phyloP scores from a whole-genome alignment of 2,888 invertebrate species.

The Pammene aurita region DNA sequence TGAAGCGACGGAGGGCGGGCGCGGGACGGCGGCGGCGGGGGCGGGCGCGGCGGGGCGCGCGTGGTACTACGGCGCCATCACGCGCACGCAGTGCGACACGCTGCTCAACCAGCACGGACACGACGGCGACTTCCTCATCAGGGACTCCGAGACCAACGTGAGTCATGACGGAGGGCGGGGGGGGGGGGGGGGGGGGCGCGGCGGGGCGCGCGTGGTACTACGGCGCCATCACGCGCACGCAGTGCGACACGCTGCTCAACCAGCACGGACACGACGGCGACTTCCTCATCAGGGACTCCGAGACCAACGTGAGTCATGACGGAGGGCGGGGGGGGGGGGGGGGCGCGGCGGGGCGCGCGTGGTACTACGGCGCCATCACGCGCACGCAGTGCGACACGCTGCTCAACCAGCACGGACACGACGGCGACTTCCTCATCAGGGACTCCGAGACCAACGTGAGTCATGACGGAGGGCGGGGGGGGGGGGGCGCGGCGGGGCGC shows the following conservation, averaged over 20 bases:
- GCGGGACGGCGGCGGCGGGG: slow-evolving; percentile 46
- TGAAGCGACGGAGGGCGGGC: slow-evolving; percentile 62
- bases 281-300: slow-evolving; percentile 99
- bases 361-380: slow-evolving; percentile 99
- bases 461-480: too few species aligned
- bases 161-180: too few species aligned
- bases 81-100: slow-evolving; percentile 94
- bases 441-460: neutral
- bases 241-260: slow-evolving; percentile 97
- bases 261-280: slow-evolving; percentile 98
- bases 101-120: slow-evolving; percentile 97
- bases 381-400: slow-evolving; percentile 98
- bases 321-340: too few species aligned
- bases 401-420: slow-evolving; percentile 96
- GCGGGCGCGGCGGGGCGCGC: slow-evolving; percentile 88
- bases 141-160: slow-evolving; percentile 59
- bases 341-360: slow-evolving; percentile 94
- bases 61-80: slow-evolving; percentile 99
- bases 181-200: too few species aligned
- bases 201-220: slow-evolving; percentile 98
- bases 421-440: slow-evolving; percentile 99
- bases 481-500: too few species aligned
- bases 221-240: slow-evolving; percentile 96
- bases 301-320: slow-evolving; percentile 99
- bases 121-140: slow-evolving; percentile 99